Evolutionary conservation across 2,888 invertebrate genomes (phyloP).

Genomic region (Apoderus coryli): DNA sequence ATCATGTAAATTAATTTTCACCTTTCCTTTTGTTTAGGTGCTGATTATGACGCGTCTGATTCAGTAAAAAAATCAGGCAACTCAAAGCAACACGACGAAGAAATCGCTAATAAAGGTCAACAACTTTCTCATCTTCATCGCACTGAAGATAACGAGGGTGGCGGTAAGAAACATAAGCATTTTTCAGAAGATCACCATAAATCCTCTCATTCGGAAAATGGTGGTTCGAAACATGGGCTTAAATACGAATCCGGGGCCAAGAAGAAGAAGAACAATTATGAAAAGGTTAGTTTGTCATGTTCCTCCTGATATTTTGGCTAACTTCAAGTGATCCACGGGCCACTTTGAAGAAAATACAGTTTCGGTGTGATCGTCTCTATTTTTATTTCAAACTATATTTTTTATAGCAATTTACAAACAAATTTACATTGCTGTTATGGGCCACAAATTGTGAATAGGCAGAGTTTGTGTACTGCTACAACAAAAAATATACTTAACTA

Average conservation of each 20-base stretch:
- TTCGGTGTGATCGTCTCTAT: no score
- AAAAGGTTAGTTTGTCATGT: no score
- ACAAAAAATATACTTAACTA: no score
- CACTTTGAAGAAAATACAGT: no score
- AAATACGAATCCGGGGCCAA: slow-evolving; percentile 24
- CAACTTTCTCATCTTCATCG: slow-evolving; percentile 23
- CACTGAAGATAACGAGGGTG: slow-evolving; percentile 24
- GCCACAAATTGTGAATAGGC: no score
- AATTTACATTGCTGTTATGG: no score
- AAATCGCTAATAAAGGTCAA: slow-evolving; percentile 25
- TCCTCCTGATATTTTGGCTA: no score
- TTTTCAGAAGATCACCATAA: slow-evolving; percentile 15
- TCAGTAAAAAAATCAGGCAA: slow-evolving; percentile 21
- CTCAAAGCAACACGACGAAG: slow-evolving; percentile 25
- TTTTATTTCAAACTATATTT: no score
- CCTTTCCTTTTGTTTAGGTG: slow-evolving; percentile 13
- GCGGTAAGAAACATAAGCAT: slow-evolving; percentile 27
- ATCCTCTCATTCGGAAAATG: slow-evolving; percentile 22
- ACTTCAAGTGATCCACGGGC: no score
- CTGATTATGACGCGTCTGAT: slow-evolving; percentile 15
- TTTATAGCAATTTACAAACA: no score
- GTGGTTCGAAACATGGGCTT: slow-evolving; percentile 25
- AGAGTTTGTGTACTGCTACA: no score
- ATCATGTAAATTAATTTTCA: no score
- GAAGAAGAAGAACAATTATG: slow-evolving; percentile 25